phyloP scores from a whole-genome alignment of 2,797 vertebrate species.

The Gephyroberyx darwinii region DNA sequence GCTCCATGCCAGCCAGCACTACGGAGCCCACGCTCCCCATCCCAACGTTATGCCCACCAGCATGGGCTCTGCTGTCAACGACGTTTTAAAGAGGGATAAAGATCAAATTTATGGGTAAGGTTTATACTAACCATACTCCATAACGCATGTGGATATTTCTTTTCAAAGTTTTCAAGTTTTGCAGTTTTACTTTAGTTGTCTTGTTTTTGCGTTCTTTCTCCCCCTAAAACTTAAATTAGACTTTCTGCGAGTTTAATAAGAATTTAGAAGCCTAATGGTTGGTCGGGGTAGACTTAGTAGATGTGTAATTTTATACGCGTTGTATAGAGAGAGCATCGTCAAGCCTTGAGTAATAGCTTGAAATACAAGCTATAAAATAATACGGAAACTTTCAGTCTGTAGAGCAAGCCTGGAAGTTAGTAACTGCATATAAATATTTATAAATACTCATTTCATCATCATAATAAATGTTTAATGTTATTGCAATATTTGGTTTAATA shows the following conservation, averaged over 20 bases:
- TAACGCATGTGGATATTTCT: not conserved
- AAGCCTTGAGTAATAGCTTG: slow-evolving; percentile 61
- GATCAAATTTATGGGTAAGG: slow-evolving; percentile 99
- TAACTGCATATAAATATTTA: slow-evolving; percentile 20
- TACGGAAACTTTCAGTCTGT: slow-evolving; percentile 46
- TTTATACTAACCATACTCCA: slow-evolving; percentile 44
- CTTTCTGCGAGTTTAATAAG: slow-evolving; percentile 48
- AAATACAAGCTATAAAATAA: slow-evolving; percentile 65
- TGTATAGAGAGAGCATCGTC: slow-evolving; percentile 52
- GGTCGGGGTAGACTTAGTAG: slow-evolving; percentile 58
- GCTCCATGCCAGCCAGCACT: slow-evolving; percentile 98
- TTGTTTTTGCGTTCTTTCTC: slow-evolving; percentile 34
- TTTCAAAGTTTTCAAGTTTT: slow-evolving; percentile 19
- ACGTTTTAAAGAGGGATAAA: slow-evolving; percentile 99
- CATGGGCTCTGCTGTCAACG: slow-evolving; percentile 99
- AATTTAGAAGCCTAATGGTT: slow-evolving; percentile 55
- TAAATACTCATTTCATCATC: slow-evolving; percentile 8
- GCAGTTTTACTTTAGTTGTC: slow-evolving; percentile 41
- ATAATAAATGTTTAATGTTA: slow-evolving; percentile 2
- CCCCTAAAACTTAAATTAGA: slow-evolving; percentile 36
- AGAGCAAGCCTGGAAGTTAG: slow-evolving; percentile 27
- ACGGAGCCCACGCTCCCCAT: slow-evolving; percentile 97
- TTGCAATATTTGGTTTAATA: slow-evolving; percentile 13
- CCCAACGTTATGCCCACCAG: slow-evolving; percentile 98
- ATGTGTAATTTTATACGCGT: slow-evolving; percentile 72